Conservation (phyloP, 23 tunicate species). For the Phallusia fumigata region DNA sequence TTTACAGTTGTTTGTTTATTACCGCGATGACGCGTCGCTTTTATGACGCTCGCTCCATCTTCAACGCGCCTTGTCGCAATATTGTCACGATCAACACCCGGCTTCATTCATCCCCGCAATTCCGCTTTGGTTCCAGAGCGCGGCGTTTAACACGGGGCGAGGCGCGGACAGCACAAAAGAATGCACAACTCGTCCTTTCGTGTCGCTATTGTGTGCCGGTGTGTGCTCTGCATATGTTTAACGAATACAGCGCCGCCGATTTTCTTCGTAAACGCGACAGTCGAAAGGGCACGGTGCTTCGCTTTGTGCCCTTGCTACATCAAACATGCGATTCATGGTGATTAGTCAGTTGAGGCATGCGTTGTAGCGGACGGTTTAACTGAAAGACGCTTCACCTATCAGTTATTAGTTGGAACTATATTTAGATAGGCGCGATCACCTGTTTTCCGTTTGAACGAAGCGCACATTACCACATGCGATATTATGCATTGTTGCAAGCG, state of each 20-base stretch:
- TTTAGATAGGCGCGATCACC: no score
- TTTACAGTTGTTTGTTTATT: constrained; percentile 65
- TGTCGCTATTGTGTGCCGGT: neutral
- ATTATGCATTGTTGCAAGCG: neutral
- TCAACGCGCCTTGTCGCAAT: constrained; percentile 27
- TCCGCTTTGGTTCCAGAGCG: neutral
- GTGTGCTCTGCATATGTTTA: constrained; percentile 5
- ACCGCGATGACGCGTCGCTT: constrained; percentile 19
- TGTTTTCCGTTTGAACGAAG: neutral
- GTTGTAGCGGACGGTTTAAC: no score
- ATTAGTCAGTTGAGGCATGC: no score
- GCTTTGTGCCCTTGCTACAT: constrained; percentile 3
- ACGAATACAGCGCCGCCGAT: neutral
- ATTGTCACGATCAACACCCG: constrained; percentile 34
- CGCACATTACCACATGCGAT: neutral
- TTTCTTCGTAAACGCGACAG: neutral
- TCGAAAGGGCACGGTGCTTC: neutral
- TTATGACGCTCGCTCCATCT: constrained; percentile 3
- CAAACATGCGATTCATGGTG: neutral
- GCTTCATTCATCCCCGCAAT: neutral
- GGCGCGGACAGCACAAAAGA: constrained; percentile 6
- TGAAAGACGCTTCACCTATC: no score
- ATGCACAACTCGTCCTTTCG: neutral
- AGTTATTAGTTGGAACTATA: no score
- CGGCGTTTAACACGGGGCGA: constrained; percentile 9